Conservation (phyloP, 1,140 invertebrate species). For the Wasmannia auropunctata region DNA sequence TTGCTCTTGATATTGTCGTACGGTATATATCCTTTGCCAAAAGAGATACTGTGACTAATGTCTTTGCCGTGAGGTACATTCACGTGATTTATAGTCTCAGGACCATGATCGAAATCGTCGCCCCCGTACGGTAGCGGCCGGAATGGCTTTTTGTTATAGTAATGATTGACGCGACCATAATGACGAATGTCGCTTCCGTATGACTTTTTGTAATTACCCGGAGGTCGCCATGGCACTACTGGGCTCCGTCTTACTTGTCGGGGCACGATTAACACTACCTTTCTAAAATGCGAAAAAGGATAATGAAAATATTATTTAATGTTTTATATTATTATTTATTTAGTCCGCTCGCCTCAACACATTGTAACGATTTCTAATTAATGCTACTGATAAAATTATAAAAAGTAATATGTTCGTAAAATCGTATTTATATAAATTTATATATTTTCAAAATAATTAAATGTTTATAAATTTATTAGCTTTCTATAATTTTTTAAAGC, state of each 20-base stretch:
- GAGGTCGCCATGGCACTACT: constrained; percentile 52
- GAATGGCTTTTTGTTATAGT: constrained; percentile 42
- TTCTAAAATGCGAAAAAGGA: constrained; percentile 62
- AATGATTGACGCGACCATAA: not conserved
- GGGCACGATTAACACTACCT: constrained; percentile 76
- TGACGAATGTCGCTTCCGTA: constrained; percentile 44
- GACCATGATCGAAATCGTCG: constrained; percentile 78
- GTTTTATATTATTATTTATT: not conserved
- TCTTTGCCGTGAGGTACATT: constrained; percentile 77
- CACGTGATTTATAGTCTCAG: constrained; percentile 76
- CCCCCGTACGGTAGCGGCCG: constrained; percentile 61
- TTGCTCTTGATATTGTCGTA: constrained; percentile 74
- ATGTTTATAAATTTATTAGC: not conserved
- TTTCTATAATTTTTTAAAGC: not conserved
- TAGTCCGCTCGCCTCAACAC: not conserved
- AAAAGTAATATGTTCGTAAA: not conserved
- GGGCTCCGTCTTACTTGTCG: constrained; percentile 74
- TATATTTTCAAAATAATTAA: not conserved
- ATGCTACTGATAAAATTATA: not conserved
- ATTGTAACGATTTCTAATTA: not conserved
- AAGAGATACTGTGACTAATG: constrained; percentile 73
- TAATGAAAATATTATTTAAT: not conserved
- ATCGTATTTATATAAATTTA: not conserved
- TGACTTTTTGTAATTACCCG: constrained; percentile 49
- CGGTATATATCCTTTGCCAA: constrained; percentile 79